Evolutionary conservation across 2,888 invertebrate species (phyloP).

Genomic region (Lasioglossum lativentre): DNA sequence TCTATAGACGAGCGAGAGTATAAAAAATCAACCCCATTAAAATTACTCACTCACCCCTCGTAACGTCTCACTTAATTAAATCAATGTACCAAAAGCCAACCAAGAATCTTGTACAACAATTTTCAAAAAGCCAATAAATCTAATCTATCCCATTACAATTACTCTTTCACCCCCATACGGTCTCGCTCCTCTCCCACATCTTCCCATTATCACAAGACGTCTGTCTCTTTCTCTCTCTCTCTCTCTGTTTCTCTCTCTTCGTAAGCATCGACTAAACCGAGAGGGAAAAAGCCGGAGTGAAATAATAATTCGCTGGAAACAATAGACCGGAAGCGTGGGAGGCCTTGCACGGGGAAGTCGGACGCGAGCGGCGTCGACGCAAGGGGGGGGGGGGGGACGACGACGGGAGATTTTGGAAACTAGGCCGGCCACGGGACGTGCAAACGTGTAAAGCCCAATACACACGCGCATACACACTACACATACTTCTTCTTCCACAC

Average conservation of each 20-base stretch:
- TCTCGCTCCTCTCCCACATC: background rate
- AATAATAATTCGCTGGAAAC: constrained; percentile 21
- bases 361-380: background rate
- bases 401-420: constrained; percentile 30
- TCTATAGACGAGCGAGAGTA: background rate
- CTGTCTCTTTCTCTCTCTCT: background rate
- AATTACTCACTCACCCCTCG: background rate
- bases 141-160: background rate
- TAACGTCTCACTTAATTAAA: background rate
- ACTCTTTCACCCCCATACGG: background rate
- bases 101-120: background rate
- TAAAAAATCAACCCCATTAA: too few relatives aligned
- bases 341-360: background rate
- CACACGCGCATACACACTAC: background rate
- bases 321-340: constrained; percentile 13
- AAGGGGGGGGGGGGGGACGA: background rate
- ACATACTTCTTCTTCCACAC: constrained; percentile 38
- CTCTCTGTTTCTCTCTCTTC: too few relatives aligned
- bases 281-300: constrained; percentile 13
- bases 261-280: background rate
- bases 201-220: background rate
- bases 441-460: constrained; percentile 24
- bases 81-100: background rate
- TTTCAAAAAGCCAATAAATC: background rate
- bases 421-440: constrained; percentile 39